Conservation (phyloP, 2,113 vertebrate genomes). For the Tragulus kanchil region DNA sequence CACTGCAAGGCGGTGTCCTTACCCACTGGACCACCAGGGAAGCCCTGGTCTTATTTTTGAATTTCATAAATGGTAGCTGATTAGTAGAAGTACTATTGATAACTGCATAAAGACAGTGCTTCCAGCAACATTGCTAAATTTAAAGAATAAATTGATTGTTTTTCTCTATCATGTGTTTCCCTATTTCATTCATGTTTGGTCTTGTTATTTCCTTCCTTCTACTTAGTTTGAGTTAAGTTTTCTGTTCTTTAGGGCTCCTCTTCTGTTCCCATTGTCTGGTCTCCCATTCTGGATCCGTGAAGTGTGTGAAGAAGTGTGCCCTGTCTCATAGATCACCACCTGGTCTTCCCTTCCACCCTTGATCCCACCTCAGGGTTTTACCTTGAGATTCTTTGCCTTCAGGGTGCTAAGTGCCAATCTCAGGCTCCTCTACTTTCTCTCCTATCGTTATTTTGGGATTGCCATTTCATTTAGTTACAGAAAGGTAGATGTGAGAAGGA, state of each 20-base stretch:
- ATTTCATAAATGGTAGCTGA: not conserved
- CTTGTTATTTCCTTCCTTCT: not conserved
- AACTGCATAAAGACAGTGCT: not conserved
- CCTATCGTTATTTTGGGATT: not conserved
- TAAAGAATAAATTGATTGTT: not conserved
- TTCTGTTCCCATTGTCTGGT: not conserved
- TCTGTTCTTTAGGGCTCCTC: not conserved
- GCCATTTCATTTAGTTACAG: not conserved
- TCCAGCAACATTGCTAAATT: not conserved
- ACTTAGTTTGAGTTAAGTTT: not conserved
- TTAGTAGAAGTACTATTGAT: not conserved
- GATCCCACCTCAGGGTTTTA: not conserved
- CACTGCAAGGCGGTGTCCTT: too few relatives aligned
- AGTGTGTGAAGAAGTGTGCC: not conserved
- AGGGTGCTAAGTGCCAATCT: not conserved
- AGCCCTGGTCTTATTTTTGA: not conserved
- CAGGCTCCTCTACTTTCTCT: not conserved
- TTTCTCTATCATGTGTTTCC: slow-evolving; percentile 24
- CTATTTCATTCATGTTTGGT: not conserved
- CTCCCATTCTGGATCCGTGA: not conserved
- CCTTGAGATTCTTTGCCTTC: not conserved
- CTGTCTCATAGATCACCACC: accelerated
- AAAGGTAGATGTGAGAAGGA: not conserved
- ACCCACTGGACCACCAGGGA: too few relatives aligned
- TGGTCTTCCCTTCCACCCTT: not conserved